phyloP scores from a whole-genome alignment of 2,888 invertebrate genomes.

The Drosophila mayaguana region DNA sequence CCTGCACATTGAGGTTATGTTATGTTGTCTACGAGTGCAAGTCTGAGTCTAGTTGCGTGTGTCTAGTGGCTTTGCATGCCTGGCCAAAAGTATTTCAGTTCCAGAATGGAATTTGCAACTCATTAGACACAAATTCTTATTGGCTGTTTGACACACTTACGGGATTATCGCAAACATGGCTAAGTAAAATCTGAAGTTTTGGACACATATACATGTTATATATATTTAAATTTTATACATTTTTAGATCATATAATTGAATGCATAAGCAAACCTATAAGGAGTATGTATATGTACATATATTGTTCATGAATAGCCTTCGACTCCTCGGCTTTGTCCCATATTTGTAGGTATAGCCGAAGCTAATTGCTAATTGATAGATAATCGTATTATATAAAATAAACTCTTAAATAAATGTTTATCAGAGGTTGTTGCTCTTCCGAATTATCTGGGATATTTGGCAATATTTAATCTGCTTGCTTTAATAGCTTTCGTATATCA shows the following conservation, averaged over 20 bases:
- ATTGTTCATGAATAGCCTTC: background rate
- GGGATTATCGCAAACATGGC: background rate
- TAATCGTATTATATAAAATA: background rate
- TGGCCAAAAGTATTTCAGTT: constrained; percentile 10
- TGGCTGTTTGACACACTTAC: background rate
- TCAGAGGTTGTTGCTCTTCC: no score
- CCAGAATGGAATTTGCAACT: constrained; percentile 27
- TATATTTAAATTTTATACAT: background rate
- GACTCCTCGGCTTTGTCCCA: background rate
- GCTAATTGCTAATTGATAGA: background rate
- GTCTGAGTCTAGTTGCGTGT: background rate
- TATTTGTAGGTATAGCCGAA: background rate
- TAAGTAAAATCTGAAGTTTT: background rate
- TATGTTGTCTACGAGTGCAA: constrained; percentile 13
- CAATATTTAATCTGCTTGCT: background rate
- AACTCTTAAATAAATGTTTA: background rate
- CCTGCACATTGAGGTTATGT: constrained; percentile 68
- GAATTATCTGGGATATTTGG: background rate
- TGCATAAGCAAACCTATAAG: background rate
- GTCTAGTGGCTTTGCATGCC: constrained; percentile 29
- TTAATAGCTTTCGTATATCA: background rate
- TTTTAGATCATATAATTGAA: no score
- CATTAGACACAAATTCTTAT: constrained; percentile 16
- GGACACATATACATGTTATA: background rate
- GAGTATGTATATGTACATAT: background rate